Base-by-base conservation (phyloP, 2,888 invertebrate genomes). In the Megamerina dolium region DNA sequence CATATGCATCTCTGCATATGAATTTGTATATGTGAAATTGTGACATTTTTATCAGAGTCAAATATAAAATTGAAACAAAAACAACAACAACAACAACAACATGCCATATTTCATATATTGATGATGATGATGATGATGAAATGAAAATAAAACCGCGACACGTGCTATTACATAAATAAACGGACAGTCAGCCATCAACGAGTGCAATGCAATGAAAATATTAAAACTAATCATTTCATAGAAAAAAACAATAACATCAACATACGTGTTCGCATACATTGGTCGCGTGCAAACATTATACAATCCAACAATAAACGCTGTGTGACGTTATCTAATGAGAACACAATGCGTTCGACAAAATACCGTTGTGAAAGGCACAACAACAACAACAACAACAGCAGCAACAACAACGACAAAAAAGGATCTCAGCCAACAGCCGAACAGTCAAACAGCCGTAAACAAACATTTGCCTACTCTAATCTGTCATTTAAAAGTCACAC, bases 401-500 rank as follows among this genome's bases (percentile, higher is more conserved):
- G n/a, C n/a, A n/a, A n/a, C n/a, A n/a, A n/a, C n/a, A n/a, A n/a
- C n/a, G n/a, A n/a, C n/a, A n/a, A n/a, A n/a, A n/a, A n/a, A n/a
- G n/a, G n/a, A n/a, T n/a, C n/a, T n/a, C n/a, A n/a, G n/a, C n/a
- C n/a, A n/a, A n/a, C n/a, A 29, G 43, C 19, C 37, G 40, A 34
- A 35, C 37, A 43, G 55, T 56, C 49, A 56, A 51, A 58, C 57
- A 63, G 57, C 57, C 60, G 49, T 58, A 54, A 53, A 48, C 60
- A 66, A 68, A 68, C 61, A 68, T 67, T 67, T 67, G 59, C 60
- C 61, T 60, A 63, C 61, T 66, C 64, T 66, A 68, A 68, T 68
- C 66, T 68, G 66, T 67, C 66, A 68, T 68, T 68, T 66, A 66
- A 67, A 66, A 68, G 68, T 68, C 68, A 68, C 67, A 64, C 63